A percentile compares a stretch with the other conserved stretches of the same genome.
Evolutionary conservation across 2,113 vertebrate species (phyloP).

Genomic region (Corvus hawaiiensis): DNA sequence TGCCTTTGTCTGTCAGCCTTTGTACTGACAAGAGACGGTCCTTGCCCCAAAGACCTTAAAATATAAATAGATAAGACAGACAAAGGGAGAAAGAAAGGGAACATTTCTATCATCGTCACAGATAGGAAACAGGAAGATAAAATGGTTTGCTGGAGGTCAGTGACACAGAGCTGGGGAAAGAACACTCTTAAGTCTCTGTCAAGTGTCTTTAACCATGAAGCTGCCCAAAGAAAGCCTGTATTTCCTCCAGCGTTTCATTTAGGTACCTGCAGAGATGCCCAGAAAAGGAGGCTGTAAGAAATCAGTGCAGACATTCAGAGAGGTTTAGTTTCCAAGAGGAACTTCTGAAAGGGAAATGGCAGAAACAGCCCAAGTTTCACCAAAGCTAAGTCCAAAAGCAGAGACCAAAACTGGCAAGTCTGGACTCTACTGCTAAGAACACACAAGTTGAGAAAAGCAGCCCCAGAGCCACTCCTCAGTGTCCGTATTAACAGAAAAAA

Average conservation of each 20-base stretch:
- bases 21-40: conserved; percentile 36
- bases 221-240: not conserved
- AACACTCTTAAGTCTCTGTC: conserved; percentile 2
- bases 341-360: not conserved
- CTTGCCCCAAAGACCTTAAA: conserved; percentile 58
- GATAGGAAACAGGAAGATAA: conserved; percentile 31
- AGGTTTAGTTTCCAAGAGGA: not conserved
- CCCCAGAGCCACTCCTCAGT: not conserved
- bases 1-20: conserved; percentile 37
- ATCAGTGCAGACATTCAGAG: not conserved
- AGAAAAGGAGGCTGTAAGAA: not conserved
- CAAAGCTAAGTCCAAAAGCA: not conserved
- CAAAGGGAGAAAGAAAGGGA: conserved; percentile 46
- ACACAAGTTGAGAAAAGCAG: not conserved
- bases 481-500: not conserved
- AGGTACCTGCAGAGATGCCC: not conserved
- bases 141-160: conserved; percentile 43
- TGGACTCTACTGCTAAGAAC: not conserved
- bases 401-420: not conserved
- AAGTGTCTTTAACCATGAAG: not conserved
- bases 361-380: not conserved
- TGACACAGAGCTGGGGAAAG: conserved; percentile 1
- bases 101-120: conserved; percentile 36
- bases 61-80: conserved; percentile 63
- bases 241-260: not conserved